Evolutionary conservation across 2,797 vertebrate species (phyloP).

Genomic region (Fistularia commersonii): DNA sequence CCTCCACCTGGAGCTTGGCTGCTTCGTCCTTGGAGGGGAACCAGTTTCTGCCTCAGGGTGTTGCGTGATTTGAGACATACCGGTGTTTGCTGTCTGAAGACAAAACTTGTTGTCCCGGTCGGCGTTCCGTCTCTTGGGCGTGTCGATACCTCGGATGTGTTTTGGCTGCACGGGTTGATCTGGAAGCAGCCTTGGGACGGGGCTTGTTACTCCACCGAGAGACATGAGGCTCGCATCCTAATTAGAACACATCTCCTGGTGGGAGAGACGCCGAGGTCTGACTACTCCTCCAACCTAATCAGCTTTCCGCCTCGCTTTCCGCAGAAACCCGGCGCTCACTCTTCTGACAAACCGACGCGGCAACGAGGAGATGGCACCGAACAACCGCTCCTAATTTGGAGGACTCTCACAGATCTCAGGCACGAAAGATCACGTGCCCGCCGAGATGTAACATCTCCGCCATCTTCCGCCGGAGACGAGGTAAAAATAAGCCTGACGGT

Average conservation of each 20-base stretch:
- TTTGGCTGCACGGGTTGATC: slow-evolving; percentile 46
- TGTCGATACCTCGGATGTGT: slow-evolving; percentile 46
- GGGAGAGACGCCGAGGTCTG: slow-evolving; percentile 55
- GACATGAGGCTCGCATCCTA: slow-evolving; percentile 53
- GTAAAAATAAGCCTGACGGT: slow-evolving; percentile 20
- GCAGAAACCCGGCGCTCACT: background rate
- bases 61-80: too few relatives aligned
- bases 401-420: slow-evolving; percentile 44
- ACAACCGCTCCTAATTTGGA: slow-evolving; percentile 50
- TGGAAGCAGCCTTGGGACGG: slow-evolving; percentile 45
- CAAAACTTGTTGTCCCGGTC: too few relatives aligned
- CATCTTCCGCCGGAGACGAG: slow-evolving; percentile 21
- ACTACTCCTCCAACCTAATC: slow-evolving; percentile 54
- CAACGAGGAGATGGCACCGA: slow-evolving; percentile 44
- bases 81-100: too few relatives aligned
- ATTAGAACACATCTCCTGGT: slow-evolving; percentile 71
- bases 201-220: slow-evolving; percentile 62
- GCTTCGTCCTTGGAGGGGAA: too few relatives aligned
- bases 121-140: slow-evolving; percentile 30
- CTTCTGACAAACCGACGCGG: slow-evolving; percentile 43
- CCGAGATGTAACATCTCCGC: slow-evolving; percentile 17
- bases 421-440: slow-evolving; percentile 22
- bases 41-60: too few relatives aligned
- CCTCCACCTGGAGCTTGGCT: too few relatives aligned
- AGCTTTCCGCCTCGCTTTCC: slow-evolving; percentile 23